phyloP scores from a whole-genome alignment of 1,140 invertebrate genomes.

The Amyelois transitella region DNA sequence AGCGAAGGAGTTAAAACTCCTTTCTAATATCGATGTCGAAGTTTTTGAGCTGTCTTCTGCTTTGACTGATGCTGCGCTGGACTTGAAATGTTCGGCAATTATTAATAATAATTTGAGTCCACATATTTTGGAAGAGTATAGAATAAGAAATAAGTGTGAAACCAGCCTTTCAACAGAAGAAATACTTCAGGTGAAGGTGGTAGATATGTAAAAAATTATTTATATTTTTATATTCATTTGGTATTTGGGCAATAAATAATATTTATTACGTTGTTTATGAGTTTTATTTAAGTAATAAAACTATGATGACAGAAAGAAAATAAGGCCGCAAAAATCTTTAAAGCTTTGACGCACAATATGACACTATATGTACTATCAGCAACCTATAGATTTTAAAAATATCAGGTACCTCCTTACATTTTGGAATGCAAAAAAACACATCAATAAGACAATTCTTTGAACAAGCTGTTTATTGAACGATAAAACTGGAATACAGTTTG shows the following conservation, averaged over 20 bases:
- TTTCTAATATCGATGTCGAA: conserved; percentile 6
- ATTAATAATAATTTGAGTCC: conserved; percentile 37
- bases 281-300: too few species aligned
- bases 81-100: conserved; percentile 36
- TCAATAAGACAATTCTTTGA: neutral
- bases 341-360: too few species aligned
- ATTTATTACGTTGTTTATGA: too few species aligned
- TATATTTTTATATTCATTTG: too few species aligned
- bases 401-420: too few species aligned
- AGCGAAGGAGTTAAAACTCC: conserved; percentile 7
- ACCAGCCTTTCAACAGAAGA: conserved; percentile 7
- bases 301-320: too few species aligned
- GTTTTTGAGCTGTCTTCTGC: conserved; percentile 30
- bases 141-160: conserved; percentile 41
- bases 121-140: conserved; percentile 27
- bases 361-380: too few species aligned
- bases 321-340: too few species aligned
- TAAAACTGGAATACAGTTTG: neutral
- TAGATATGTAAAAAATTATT: too few species aligned
- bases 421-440: too few species aligned
- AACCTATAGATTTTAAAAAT: too few species aligned
- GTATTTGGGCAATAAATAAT: too few species aligned
- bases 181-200: neutral
- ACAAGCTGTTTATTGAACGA: neutral
- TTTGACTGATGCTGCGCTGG: conserved; percentile 23